Evolutionary conservation across 2,113 vertebrate genomes (phyloP).

Genomic region (Rhinopithecus roxellana): DNA sequence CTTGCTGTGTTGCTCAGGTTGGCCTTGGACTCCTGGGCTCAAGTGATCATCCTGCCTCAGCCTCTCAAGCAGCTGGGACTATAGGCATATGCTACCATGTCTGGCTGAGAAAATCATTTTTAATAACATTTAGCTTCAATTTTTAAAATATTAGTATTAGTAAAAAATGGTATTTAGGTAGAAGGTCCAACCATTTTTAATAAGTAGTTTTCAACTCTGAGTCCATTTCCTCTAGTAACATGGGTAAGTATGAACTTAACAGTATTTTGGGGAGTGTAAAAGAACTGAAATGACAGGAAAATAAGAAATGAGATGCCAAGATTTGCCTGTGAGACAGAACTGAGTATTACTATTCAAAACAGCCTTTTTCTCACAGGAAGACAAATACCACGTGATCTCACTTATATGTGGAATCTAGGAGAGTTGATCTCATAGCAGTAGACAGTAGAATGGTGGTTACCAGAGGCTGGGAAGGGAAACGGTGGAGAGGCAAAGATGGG

Average conservation of each 20-base stretch:
- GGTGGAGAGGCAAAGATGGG: neutral
- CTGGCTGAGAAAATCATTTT: neutral
- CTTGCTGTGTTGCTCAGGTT: neutral
- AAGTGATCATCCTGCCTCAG: neutral
- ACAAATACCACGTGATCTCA: neutral
- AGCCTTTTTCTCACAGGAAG: neutral
- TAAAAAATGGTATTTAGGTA: constrained; percentile 8
- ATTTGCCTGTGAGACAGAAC: neutral
- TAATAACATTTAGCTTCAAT: neutral
- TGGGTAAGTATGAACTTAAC: neutral
- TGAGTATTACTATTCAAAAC: neutral
- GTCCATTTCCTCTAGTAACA: neutral
- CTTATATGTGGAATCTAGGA: neutral
- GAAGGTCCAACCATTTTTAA: neutral
- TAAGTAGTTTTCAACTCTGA: neutral
- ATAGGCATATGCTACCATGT: neutral
- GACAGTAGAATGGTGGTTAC: neutral
- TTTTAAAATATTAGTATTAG: neutral
- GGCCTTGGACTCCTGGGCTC: neutral
- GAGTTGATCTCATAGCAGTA: neutral
- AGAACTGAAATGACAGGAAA: constrained; percentile 5
- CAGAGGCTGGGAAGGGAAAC: neutral
- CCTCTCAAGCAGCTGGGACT: neutral
- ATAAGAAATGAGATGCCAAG: neutral
- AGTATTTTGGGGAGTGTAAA: neutral